These are phyloP conservation scores for Acinonyx jubatus DNA, from an alignment of 2,113 vertebrate species.

Conservation along the genomic window DNA sequence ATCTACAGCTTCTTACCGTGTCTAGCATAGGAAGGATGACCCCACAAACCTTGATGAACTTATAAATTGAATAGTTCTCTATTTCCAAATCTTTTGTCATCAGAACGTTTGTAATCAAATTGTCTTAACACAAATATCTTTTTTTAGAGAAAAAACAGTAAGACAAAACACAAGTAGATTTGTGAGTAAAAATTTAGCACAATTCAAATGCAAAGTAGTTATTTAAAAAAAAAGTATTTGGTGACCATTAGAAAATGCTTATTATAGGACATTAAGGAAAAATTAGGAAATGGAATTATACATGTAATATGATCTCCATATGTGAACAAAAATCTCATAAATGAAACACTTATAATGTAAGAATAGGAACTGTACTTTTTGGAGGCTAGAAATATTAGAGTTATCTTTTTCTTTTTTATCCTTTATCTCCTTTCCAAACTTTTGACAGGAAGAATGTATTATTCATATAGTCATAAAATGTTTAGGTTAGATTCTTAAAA, in stretches of 20 bases:
- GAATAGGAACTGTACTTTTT: not conserved
- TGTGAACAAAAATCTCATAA: not conserved
- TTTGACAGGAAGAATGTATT: not conserved
- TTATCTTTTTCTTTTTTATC: not conserved
- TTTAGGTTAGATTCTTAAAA: not conserved
- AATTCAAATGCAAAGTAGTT: not conserved
- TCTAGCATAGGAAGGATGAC: not conserved
- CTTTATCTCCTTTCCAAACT: not conserved
- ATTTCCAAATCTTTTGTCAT: not conserved
- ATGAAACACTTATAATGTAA: not conserved
- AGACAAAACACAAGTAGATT: not conserved
- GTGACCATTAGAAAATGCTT: not conserved
- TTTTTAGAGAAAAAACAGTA: not conserved
- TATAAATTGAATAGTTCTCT: not conserved
- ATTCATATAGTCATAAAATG: not conserved
- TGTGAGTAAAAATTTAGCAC: not conserved
- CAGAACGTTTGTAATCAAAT: slow-evolving; percentile 2
- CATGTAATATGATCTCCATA: not conserved
- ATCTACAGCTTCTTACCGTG: not conserved
- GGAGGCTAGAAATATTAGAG: not conserved
- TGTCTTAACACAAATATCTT: not conserved
- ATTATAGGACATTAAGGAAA: not conserved
- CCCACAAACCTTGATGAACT: not conserved
- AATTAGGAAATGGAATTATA: not conserved
- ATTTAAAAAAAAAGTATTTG: not conserved